Evolutionary conservation across 2,113 vertebrate species (phyloP), one percentile per base, ranked within the genome.

Genomic region (Orthonyx spaldingii): DNA sequence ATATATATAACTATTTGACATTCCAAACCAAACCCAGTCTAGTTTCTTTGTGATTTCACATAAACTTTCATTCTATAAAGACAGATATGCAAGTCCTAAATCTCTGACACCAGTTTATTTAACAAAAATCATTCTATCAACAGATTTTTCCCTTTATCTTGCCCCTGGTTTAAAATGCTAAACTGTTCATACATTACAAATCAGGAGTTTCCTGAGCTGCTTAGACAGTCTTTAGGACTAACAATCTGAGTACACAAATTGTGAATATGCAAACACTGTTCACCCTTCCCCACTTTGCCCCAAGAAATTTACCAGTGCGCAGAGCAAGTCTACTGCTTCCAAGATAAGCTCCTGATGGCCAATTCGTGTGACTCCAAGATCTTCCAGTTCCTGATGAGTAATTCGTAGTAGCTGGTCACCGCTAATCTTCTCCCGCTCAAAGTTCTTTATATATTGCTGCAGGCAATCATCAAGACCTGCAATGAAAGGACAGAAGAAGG

Each of bases 331-430:
- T 41, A 99, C 99, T 18, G 99, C 99, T 97, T 99, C 99, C 96
- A 99, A 97, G 78, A 99, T 99, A 87, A 99, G 98, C 82, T 99
- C 99, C 97, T 99, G 99, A 96, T 99, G 99, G 69, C 99, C 99
- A 72, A 99, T 99, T 60, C 99, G 98, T 79, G 99, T 99, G 55
- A 99, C 99, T 35, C 99, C 99, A 81, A 99, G 98, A 96, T 99
- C 99, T 96, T 99, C 99, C 78, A 99, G 98, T 94, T 99, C 99
- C 69, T 99, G 99, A 92, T 99, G 99, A 94, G 99, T 99, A 91
- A 99, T 99, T 61, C 99, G 98, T 61, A 99, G 98, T 89, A 99
- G 97, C 87, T 99, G 98, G 97, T 99, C 99, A 1, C 99, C 99
- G 64, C 99, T 98, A 63, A 99, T 99, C 90, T 99, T 99, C 94